These are phyloP conservation scores for Drosophila merina DNA, from an alignment of 2,888 invertebrate species.

Conservation along the genomic window DNA sequence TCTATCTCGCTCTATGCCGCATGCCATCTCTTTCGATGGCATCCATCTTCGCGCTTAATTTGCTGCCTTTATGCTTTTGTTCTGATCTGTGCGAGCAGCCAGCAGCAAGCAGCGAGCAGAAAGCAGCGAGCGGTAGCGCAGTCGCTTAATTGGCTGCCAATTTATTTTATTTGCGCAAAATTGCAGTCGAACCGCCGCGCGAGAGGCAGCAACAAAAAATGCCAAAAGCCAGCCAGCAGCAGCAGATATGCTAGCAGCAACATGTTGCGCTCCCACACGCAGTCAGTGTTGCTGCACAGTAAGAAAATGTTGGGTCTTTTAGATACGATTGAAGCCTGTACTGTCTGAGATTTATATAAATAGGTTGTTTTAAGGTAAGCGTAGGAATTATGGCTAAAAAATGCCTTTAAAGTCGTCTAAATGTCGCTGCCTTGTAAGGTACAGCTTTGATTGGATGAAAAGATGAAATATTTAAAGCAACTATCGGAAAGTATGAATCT, in stretches of 20 bases:
- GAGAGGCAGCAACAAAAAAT: slow-evolving; percentile 47
- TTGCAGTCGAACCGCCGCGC: slow-evolving; percentile 59
- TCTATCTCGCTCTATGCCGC: slow-evolving; percentile 6
- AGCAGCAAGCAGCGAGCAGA: background rate
- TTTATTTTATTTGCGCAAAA: slow-evolving; percentile 78
- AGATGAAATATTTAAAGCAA: too few relatives aligned
- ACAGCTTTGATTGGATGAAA: too few relatives aligned
- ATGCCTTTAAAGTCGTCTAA: too few relatives aligned
- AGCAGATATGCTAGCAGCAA: slow-evolving; percentile 56
- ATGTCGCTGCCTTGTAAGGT: too few relatives aligned
- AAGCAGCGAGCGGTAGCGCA: slow-evolving; percentile 37
- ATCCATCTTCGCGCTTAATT: slow-evolving; percentile 61
- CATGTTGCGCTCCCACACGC: slow-evolving; percentile 78
- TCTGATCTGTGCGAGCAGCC: slow-evolving; percentile 56
- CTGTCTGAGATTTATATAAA: too few relatives aligned
- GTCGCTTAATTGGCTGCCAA: slow-evolving; percentile 78
- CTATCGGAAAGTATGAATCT: too few relatives aligned
- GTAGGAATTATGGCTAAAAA: too few relatives aligned
- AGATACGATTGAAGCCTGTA: too few relatives aligned
- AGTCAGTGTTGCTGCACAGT: slow-evolving; percentile 36
- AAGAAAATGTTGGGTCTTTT: too few relatives aligned
- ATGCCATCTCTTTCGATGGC: slow-evolving; percentile 21
- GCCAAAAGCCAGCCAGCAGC: slow-evolving; percentile 40
- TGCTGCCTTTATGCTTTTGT: slow-evolving; percentile 77
- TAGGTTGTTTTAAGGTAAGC: too few relatives aligned